Evolutionary conservation across 2,888 invertebrate genomes (phyloP).

Genomic region (Phorcus lineatus): DNA sequence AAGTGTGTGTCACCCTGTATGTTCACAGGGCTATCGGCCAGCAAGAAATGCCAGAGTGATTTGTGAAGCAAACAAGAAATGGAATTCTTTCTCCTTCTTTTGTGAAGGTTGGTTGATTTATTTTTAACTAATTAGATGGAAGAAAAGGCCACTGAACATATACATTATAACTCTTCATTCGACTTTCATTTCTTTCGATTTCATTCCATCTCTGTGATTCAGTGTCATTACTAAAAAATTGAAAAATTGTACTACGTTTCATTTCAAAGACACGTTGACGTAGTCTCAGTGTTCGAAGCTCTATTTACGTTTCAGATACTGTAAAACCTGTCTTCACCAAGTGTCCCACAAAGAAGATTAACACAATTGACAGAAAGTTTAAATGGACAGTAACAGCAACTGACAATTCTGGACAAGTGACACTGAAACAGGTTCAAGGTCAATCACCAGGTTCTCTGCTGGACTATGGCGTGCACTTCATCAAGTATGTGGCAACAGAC

Average conservation of each 20-base stretch:
- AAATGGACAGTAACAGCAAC: background rate
- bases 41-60: background rate
- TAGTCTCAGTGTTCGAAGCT: no score
- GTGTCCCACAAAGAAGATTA: background rate
- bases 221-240: no score
- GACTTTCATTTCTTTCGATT: no score
- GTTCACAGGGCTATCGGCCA: background rate
- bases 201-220: no score
- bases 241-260: no score
- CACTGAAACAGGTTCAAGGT: background rate
- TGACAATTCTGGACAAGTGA: constrained; percentile 5
- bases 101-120: background rate
- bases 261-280: no score
- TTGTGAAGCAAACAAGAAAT: background rate
- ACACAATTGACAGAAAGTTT: background rate
- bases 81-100: background rate
- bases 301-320: background rate
- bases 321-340: constrained; percentile 1
- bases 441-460: background rate
- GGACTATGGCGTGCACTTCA: background rate
- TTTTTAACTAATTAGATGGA: no score
- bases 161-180: no score
- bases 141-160: no score
- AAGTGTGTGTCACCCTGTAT: background rate
- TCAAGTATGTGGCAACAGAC: background rate